Evolutionary conservation across 2,888 invertebrate species (phyloP).

Genomic region (Drosophila prostipennis): DNA sequence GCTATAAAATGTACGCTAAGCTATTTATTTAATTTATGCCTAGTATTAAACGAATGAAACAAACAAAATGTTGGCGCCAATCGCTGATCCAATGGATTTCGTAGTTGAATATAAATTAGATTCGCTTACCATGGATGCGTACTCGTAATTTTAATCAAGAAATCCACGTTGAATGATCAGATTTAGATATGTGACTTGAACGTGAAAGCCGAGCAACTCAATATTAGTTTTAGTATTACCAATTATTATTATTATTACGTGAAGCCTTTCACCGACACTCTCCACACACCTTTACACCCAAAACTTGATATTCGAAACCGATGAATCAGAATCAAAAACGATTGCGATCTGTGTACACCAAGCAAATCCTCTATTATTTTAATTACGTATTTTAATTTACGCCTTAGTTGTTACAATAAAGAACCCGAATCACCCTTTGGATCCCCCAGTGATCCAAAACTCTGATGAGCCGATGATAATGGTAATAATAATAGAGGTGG

Average conservation of each 20-base stretch:
- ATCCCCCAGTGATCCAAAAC: slow-evolving; percentile 1
- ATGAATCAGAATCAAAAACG: slow-evolving; percentile 12
- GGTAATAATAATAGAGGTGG: slow-evolving; percentile 29
- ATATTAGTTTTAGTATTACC: slow-evolving; percentile 73
- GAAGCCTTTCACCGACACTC: slow-evolving; percentile 48
- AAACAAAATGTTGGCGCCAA: slow-evolving; percentile 39
- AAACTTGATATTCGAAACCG: slow-evolving; percentile 60
- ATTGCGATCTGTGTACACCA: slow-evolving; percentile 33
- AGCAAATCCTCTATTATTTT: slow-evolving; percentile 62
- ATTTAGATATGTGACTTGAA: slow-evolving; percentile 43
- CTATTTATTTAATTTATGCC: slow-evolving; percentile 75
- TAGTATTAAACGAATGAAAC: slow-evolving; percentile 65
- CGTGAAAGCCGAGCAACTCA: slow-evolving; percentile 75
- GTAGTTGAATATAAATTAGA: slow-evolving; percentile 65
- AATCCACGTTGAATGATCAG: slow-evolving; percentile 44
- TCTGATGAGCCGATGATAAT: slow-evolving; percentile 36
- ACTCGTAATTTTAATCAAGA: slow-evolving; percentile 66
- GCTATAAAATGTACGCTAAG: slow-evolving; percentile 73
- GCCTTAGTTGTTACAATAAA: slow-evolving; percentile 67
- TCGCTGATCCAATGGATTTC: slow-evolving; percentile 65
- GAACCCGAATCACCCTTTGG: slow-evolving; percentile 49
- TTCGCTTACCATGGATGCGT: slow-evolving; percentile 65
- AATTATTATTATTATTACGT: slow-evolving; percentile 58
- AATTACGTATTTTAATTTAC: slow-evolving; percentile 68
- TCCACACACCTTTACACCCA: slow-evolving; percentile 16